Percentiles rank a stretch among this genome's conserved stretches.
Conservation (phyloP, 2,888 invertebrate species). For the Urechis unicinctus region DNA sequence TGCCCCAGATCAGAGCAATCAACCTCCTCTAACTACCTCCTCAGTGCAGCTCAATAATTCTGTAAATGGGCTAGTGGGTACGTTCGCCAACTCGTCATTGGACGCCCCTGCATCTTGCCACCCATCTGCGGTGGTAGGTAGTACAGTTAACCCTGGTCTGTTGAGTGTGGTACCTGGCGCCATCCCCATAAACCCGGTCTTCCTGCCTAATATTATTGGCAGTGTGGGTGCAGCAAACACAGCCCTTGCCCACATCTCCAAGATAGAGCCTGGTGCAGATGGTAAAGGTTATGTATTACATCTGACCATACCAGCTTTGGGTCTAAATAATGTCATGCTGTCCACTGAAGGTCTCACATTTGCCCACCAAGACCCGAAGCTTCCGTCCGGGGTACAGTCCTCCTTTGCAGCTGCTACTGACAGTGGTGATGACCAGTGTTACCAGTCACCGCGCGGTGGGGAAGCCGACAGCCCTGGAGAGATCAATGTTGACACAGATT, state of each 20-base stretch:
- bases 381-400: no score
- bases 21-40: background rate
- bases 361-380: background rate
- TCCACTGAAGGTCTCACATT: background rate
- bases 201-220: background rate
- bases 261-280: constrained; percentile 5
- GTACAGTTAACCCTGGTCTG: background rate
- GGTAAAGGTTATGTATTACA: constrained; percentile 11
- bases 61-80: background rate
- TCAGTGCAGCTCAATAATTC: background rate
- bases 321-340: background rate
- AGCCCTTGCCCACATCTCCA: constrained; percentile 4
- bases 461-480: no score
- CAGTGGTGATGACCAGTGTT: background rate
- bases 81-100: background rate
- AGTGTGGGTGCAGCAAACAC: background rate
- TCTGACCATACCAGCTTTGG: constrained; percentile 1
- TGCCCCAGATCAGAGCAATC: background rate
- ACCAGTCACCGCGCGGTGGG: no score
- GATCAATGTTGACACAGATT: background rate
- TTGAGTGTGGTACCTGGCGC: no score
- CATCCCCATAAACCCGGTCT: background rate
- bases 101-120: background rate
- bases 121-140: background rate
- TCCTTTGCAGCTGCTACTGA: background rate